Base-by-base conservation (phyloP, 2,888 invertebrate species). In the Drosophila koepferae region DNA sequence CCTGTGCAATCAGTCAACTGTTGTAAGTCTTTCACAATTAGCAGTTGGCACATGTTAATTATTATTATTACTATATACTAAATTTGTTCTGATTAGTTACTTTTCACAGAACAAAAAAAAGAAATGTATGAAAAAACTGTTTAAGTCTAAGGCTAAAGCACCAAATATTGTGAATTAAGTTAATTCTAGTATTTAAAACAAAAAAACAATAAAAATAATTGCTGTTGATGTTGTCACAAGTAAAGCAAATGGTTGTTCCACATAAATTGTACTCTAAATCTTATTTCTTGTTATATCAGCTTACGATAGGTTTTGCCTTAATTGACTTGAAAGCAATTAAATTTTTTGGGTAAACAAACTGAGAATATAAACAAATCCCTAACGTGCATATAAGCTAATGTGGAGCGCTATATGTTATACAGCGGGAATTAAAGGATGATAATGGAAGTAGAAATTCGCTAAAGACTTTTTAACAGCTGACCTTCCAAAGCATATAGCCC, bases 131-230 rank as follows among this genome's bases (percentile, higher is more conserved):
- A 18, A 48, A 53, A 67, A 53, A 31, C 28, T 16, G 16, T 66
- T 65, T 51, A 69, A 65, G 61, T 67, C 63, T 54, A 63, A 77
- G 63, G 88, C 84, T 89, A 87, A 89, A 85, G 63, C 46, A 77
- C 84, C 84, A 85, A 85, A 89, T 80, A 88, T 85, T 74, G 43
- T 72, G 8, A 49, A 54, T 20, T 86, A 89, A 71, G 76, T 70
- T 73, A 62, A 74, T 56, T 72, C 8, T 66, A 75, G 38, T 75
- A 70, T 63, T 80, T 63, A 54, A 70, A 12, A 40, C 1, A 48
- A 28, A 28, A 36, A 20, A 28, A 0, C 0, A 6, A 38, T 38
- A 16, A 6, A 38, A 16, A 16, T 16, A 23, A 46, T 46, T 34
- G 14, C 28, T 55, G 18, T 55, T 60, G 53, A 43, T 77, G 44